Evolutionary conservation across 2,113 vertebrate genomes (phyloP).

Genomic region (Orycteropus afer): DNA sequence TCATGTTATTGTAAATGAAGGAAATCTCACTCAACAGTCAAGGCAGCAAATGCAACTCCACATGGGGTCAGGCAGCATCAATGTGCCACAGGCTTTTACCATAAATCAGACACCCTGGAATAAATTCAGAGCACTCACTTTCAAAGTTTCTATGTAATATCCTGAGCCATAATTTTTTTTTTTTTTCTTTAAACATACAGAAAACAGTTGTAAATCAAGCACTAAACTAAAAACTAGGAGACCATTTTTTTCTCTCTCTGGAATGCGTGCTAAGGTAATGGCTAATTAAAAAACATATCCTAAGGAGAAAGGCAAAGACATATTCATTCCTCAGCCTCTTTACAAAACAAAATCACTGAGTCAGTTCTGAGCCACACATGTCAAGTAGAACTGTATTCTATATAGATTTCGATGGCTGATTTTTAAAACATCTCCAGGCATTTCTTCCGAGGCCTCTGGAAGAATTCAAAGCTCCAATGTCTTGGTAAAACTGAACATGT

Average conservation of each 20-base stretch:
- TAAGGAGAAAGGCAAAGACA: no score
- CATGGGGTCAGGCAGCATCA: slow-evolving; percentile 58
- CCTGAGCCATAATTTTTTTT: background rate
- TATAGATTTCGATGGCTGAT: background rate
- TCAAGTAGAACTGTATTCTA: background rate
- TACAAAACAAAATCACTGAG: background rate
- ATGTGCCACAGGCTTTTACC: slow-evolving; percentile 67
- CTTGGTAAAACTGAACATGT: background rate
- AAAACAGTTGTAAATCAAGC: slow-evolving; percentile 8
- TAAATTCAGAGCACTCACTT: slow-evolving; percentile 49
- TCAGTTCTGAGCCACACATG: background rate
- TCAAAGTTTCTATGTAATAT: slow-evolving; percentile 10
- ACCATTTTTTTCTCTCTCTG: background rate
- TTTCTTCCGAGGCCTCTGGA: background rate
- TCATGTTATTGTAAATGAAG: slow-evolving; percentile 61
- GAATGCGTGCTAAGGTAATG: slow-evolving; percentile 31
- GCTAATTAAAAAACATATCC: background rate
- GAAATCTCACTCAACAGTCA: slow-evolving; percentile 63
- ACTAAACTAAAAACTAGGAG: background rate
- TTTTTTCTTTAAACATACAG: background rate
- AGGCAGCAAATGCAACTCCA: slow-evolving; percentile 60
- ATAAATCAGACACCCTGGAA: slow-evolving; percentile 67
- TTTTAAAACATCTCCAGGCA: background rate
- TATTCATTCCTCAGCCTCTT: background rate
- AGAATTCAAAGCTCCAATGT: background rate